Percentiles rank a stretch among this genome's conserved stretches.
phyloP scores from a whole-genome alignment of 37 sponge, comb jelly and placozoan genomes.

The Cladorhizidae sp. region DNA sequence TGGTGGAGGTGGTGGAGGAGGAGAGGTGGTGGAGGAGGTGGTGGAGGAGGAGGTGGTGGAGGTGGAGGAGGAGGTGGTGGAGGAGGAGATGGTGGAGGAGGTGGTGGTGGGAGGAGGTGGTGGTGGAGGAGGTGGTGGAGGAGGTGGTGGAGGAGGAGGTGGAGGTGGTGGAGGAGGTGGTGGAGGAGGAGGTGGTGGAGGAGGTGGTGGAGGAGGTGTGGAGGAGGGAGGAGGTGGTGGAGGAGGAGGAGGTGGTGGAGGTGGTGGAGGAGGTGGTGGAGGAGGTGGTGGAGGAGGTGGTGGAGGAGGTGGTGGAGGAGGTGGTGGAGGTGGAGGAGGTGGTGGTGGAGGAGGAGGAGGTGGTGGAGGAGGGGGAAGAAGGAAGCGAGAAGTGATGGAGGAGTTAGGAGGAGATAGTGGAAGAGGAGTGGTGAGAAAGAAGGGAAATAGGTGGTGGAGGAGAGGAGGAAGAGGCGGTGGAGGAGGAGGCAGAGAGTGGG shows the following conservation, averaged over 20 bases:
- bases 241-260: background rate
- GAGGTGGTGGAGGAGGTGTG: too few relatives aligned
- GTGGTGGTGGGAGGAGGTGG: too few relatives aligned
- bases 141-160: background rate
- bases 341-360: background rate
- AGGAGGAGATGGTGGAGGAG: background rate
- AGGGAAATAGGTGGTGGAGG: background rate
- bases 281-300: background rate
- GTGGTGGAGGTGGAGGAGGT: background rate
- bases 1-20: background rate
- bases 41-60: background rate
- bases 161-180: background rate
- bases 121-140: background rate
- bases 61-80: background rate
- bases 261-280: background rate
- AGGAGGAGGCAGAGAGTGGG: too few relatives aligned
- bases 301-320: background rate
- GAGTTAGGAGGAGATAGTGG: too few relatives aligned
- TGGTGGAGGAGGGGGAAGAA: background rate
- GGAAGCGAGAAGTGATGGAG: background rate
- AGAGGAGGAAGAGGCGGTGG: too few relatives aligned
- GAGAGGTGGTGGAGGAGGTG: background rate
- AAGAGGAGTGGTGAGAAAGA: background rate
- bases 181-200: background rate
- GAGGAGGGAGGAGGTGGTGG: too few relatives aligned